A percentile compares a stretch with the other conserved stretches of the same genome.
Evolutionary conservation across 2,888 invertebrate genomes (phyloP).

Genomic region (Drosophila macrospina): DNA sequence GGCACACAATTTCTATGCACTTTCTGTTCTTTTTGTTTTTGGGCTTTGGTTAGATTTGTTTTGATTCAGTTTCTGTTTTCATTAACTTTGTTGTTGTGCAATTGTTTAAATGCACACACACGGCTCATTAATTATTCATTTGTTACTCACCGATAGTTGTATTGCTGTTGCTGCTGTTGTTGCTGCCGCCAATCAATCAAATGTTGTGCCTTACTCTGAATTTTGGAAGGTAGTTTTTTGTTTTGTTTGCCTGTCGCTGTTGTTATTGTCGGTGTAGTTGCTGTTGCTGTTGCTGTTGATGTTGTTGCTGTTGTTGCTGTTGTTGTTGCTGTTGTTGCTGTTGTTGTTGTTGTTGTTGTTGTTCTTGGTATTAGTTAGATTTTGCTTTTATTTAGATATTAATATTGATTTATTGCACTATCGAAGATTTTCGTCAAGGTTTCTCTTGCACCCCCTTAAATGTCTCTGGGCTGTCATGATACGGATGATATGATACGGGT

Average conservation of each 20-base stretch:
- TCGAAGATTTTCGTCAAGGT: conserved; percentile 14
- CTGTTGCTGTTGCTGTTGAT: conserved; percentile 7
- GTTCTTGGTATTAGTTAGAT: conserved; percentile 16
- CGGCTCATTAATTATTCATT: conserved; percentile 70
- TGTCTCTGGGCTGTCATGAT: conserved; percentile 1
- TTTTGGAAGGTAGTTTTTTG: conserved; percentile 18
- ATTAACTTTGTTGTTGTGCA: conserved; percentile 42
- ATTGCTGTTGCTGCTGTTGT: conserved; percentile 25
- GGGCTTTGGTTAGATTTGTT: conserved; percentile 18
- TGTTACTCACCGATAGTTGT: conserved; percentile 65
- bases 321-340: not conserved
- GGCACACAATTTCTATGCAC: conserved; percentile 23
- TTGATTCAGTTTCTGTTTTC: conserved; percentile 5
- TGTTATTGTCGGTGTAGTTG: not conserved
- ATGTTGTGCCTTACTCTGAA: conserved; percentile 32
- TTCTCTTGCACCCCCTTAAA: not conserved
- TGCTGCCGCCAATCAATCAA: conserved; percentile 70
- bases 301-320: conserved; percentile 15
- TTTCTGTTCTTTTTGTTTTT: conserved; percentile 16
- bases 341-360: conserved; percentile 11
- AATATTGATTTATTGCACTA: conserved; percentile 32
- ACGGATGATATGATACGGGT: not conserved
- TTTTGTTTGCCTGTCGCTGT: conserved; percentile 9
- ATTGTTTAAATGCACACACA: conserved; percentile 51
- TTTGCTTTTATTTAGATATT: conserved; percentile 8